These are phyloP conservation scores for Malthinus flaveolus DNA, from an alignment of 2,888 invertebrate genomes.

Conservation along the genomic window DNA sequence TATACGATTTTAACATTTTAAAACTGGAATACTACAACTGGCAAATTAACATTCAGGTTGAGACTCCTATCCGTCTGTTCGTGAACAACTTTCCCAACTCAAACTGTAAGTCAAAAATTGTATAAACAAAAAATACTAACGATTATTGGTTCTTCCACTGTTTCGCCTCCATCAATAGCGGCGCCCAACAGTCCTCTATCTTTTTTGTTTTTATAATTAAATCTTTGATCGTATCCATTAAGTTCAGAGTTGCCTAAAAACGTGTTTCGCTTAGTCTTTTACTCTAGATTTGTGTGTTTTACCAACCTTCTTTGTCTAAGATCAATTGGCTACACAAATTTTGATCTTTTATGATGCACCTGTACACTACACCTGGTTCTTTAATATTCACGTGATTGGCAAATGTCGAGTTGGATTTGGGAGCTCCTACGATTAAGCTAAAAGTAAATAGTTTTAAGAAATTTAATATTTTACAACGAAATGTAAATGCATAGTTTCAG, in stretches of 20 bases:
- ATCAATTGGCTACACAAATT: conserved; percentile 47
- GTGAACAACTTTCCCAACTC: too few relatives aligned
- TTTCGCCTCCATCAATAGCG: conserved; percentile 55
- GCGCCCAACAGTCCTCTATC: conserved; percentile 58
- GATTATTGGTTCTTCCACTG: conserved; percentile 51
- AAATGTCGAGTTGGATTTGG: conserved; percentile 55
- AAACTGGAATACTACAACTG: too few relatives aligned
- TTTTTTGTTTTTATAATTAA: conserved; percentile 47
- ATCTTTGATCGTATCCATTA: conserved; percentile 21
- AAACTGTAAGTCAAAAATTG: too few relatives aligned
- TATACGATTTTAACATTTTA: too few relatives aligned
- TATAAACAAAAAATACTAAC: conserved; percentile 42
- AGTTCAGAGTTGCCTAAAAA: conserved; percentile 41
- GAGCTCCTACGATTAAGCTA: conserved; percentile 30
- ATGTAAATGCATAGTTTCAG: too few relatives aligned
- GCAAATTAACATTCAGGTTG: too few relatives aligned
- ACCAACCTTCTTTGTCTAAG: conserved; percentile 12
- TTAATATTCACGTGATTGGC: conserved; percentile 48
- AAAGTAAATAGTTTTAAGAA: conserved; percentile 8
- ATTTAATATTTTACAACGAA: too few relatives aligned
- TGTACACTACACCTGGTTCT: conserved; percentile 61
- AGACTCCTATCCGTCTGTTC: too few relatives aligned
- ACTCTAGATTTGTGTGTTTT: neutral
- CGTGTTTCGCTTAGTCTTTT: conserved; percentile 46
- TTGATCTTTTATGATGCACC: conserved; percentile 47